These are phyloP conservation scores for Scolopax mira DNA, from an alignment of 2,113 vertebrate species.

Conservation along the genomic window DNA sequence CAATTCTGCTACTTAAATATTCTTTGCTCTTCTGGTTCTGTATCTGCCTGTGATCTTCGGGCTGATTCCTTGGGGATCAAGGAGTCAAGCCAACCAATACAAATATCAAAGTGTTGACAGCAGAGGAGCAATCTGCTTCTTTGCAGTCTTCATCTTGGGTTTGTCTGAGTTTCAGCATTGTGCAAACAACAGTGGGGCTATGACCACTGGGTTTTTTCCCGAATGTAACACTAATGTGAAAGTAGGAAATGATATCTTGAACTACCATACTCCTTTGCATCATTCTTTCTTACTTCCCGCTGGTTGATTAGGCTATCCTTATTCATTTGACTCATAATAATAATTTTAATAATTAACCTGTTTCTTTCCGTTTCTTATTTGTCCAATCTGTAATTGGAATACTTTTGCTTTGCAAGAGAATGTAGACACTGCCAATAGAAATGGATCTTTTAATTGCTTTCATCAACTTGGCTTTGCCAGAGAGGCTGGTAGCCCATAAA, in stretches of 20 bases:
- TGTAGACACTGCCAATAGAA: neutral
- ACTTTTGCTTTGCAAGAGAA: neutral
- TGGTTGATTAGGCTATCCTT: neutral
- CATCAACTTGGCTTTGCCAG: neutral
- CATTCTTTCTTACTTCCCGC: neutral
- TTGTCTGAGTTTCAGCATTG: neutral
- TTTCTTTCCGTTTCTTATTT: neutral
- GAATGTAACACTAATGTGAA: rapidly evolving
- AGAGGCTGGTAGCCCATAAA: neutral
- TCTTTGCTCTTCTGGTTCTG: slow-evolving; percentile 22
- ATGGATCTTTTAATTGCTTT: neutral
- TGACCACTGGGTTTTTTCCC: neutral
- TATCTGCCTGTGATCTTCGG: neutral
- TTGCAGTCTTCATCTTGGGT: neutral
- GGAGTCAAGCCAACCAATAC: slow-evolving; percentile 13
- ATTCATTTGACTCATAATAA: neutral
- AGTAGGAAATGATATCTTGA: neutral
- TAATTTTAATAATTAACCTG: neutral
- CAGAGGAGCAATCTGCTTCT: neutral
- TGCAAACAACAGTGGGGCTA: neutral
- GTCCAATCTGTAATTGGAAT: neutral
- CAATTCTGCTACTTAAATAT: slow-evolving; percentile 9
- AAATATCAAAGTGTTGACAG: slow-evolving; percentile 33
- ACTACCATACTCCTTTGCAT: neutral
- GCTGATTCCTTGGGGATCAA: slow-evolving; percentile 5